phyloP scores from a whole-genome alignment of 2,113 vertebrate genomes.

The Microtus oregoni region DNA sequence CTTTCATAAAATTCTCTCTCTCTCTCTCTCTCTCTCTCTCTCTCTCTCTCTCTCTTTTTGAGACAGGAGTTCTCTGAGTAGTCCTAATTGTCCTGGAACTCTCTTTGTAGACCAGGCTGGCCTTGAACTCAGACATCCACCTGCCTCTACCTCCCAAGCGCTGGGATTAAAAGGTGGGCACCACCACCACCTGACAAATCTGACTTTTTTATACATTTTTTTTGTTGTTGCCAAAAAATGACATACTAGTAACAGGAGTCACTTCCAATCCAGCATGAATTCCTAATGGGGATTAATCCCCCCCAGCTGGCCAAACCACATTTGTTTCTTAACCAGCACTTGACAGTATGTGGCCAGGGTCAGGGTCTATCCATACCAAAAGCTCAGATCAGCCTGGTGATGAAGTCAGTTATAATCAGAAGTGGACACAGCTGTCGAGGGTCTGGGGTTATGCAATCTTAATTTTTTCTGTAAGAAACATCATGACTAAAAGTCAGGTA shows the following conservation, averaged over 20 bases:
- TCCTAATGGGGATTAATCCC: neutral
- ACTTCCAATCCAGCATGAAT: neutral
- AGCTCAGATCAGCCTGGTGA: neutral
- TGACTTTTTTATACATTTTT: neutral
- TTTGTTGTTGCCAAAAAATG: neutral
- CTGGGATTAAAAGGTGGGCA: no score
- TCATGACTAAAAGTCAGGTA: neutral
- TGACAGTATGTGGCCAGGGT: fast-evolving
- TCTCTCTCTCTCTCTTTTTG: neutral
- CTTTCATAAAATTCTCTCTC: neutral
- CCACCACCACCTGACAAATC: neutral
- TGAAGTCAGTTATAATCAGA: neutral
- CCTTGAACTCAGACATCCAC: neutral
- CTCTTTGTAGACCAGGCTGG: neutral
- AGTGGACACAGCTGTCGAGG: neutral
- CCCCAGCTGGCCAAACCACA: neutral
- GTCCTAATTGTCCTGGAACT: neutral
- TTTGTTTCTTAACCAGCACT: neutral
- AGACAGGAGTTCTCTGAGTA: neutral
- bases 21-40: neutral
- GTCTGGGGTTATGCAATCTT: neutral
- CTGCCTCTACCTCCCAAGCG: no score
- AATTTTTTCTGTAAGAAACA: constrained; percentile 14
- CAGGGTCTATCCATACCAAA: neutral
- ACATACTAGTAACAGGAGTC: neutral